These are phyloP conservation scores for Nipponacmea schrenckii DNA, from an alignment of 2,888 invertebrate species.

Conservation along the genomic window DNA sequence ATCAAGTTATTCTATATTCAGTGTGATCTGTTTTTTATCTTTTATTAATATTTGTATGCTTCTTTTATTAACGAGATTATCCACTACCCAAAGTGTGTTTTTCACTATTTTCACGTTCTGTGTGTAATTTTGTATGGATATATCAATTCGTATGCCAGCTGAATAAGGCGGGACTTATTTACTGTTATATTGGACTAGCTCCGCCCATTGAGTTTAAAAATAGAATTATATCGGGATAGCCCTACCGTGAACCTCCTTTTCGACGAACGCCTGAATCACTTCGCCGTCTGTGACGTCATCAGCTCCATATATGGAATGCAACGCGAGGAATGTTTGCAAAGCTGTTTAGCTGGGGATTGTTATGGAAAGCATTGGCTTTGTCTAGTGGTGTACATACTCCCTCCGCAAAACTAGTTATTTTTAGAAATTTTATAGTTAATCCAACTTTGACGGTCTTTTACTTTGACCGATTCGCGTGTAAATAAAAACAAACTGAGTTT, in stretches of 20 bases:
- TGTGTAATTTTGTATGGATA: no score
- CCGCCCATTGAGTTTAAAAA: not conserved
- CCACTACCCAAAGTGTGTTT: no score
- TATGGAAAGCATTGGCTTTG: constrained; percentile 35
- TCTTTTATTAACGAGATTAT: no score
- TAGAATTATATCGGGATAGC: constrained; percentile 2
- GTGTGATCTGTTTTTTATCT: no score
- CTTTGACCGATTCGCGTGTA: not conserved
- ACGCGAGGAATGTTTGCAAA: constrained; percentile 50
- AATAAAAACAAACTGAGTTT: constrained; percentile 2
- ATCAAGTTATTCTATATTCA: no score
- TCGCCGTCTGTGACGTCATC: constrained; percentile 49
- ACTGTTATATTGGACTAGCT: no score
- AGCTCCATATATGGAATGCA: constrained; percentile 57
- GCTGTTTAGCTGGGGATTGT: constrained; percentile 30
- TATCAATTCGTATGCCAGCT: no score
- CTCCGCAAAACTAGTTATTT: constrained; percentile 31
- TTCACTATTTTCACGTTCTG: no score
- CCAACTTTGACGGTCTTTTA: constrained; percentile 5
- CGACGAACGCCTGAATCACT: constrained; percentile 19
- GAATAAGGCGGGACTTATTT: no score
- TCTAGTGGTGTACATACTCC: constrained; percentile 29
- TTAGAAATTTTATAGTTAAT: constrained; percentile 19
- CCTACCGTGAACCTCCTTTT: constrained; percentile 5
- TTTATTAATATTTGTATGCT: no score